phyloP scores from a whole-genome alignment of 1,140 invertebrate genomes.

The Drosophila micromelanica region DNA sequence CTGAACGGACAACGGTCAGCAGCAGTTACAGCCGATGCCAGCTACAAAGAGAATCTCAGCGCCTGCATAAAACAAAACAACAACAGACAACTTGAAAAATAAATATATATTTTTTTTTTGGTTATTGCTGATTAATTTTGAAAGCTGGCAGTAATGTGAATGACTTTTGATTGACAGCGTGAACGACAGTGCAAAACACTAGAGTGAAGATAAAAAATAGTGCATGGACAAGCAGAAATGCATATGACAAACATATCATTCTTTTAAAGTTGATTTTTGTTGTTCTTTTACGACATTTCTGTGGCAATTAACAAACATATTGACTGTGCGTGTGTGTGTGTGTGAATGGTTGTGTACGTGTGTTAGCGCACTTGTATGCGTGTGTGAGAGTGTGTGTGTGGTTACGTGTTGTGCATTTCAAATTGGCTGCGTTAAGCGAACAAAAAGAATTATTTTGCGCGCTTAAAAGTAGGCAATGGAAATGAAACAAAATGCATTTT shows the following conservation, averaged over 20 bases:
- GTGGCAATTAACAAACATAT: constrained; percentile 5
- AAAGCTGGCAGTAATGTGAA: constrained; percentile 29
- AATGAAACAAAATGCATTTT: neutral
- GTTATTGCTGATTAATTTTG: constrained; percentile 15
- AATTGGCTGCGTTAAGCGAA: constrained; percentile 1
- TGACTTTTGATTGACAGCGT: constrained; percentile 30
- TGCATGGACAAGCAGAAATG: neutral
- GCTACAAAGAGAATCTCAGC: constrained; percentile 8
- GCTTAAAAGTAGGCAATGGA: constrained; percentile 22
- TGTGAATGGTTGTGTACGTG: neutral
- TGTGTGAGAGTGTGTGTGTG: constrained; percentile 1
- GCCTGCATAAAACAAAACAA: constrained; percentile 5
- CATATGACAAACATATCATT: neutral
- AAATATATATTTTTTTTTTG: constrained; percentile 14
- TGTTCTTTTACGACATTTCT: constrained; percentile 1
- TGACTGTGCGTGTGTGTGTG: constrained; percentile 5
- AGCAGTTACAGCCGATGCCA: constrained; percentile 23
- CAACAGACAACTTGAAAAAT: neutral
- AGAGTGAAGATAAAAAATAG: neutral
- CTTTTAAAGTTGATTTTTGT: constrained; percentile 4
- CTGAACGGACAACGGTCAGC: constrained; percentile 26
- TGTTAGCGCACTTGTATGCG: constrained; percentile 1
- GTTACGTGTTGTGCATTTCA: constrained; percentile 20
- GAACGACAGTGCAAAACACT: constrained; percentile 1
- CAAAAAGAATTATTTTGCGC: constrained; percentile 5